phyloP scores from a whole-genome alignment of 2,888 invertebrate species.

The Dioctria rufipes region DNA sequence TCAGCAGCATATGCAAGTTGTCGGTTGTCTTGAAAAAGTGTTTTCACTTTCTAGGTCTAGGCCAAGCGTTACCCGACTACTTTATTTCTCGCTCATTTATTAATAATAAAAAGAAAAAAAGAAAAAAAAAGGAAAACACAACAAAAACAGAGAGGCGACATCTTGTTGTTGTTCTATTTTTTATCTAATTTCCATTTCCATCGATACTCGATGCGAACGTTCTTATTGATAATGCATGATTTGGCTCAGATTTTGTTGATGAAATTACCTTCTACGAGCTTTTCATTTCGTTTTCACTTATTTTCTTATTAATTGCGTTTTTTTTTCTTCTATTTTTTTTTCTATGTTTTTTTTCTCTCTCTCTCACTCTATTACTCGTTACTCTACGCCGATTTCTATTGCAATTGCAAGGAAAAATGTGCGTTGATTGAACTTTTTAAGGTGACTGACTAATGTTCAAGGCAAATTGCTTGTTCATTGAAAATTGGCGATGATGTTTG shows the following conservation, averaged over 20 bases:
- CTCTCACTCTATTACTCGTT: too few species aligned
- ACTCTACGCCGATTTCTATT: slow-evolving; percentile 38
- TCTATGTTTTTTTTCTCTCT: neutral
- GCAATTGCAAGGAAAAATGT: slow-evolving; percentile 45
- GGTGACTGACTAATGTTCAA: slow-evolving; percentile 51
- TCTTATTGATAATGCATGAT: neutral
- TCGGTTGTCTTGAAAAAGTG: slow-evolving; percentile 64
- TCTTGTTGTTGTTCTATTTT: neutral
- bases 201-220: neutral
- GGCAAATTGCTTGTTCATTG: slow-evolving; percentile 47
- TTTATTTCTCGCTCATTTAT: slow-evolving; percentile 47
- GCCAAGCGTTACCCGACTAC: slow-evolving; percentile 65
- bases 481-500: slow-evolving; percentile 23
- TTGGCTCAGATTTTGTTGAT: neutral
- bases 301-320: slow-evolving; percentile 11
- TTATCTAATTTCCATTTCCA: neutral
- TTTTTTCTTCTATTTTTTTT: slow-evolving; percentile 2
- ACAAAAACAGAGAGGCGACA: neutral
- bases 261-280: slow-evolving; percentile 38
- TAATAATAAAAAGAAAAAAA: neutral
- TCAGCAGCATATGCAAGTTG: neutral
- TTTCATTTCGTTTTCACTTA: slow-evolving; percentile 17
- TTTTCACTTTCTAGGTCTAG: slow-evolving; percentile 71
- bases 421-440: slow-evolving; percentile 53
- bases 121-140: slow-evolving; percentile 19